phyloP scores from a whole-genome alignment of 2,113 vertebrate genomes.

The Seriola aureovittata region DNA sequence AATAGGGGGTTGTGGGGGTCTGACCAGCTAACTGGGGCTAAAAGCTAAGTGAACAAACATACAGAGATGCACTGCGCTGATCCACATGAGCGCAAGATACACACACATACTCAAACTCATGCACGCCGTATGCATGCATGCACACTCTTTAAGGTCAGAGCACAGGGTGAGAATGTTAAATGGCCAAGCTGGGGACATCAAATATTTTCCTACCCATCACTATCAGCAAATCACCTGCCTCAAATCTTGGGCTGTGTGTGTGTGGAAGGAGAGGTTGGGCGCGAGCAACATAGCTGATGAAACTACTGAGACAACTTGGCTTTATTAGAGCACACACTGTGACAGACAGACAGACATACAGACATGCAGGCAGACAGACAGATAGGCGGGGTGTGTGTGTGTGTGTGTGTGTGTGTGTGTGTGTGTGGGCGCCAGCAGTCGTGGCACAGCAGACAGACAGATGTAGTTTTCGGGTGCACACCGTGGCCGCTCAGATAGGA shows the following conservation, averaged over 20 bases:
- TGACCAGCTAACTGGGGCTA: conserved; percentile 76
- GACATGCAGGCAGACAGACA: conserved; percentile 33
- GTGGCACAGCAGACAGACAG: conserved; percentile 60
- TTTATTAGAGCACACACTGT: conserved; percentile 47
- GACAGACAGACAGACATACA: conserved; percentile 48
- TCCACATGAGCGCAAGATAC: conserved; percentile 38
- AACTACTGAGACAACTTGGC: conserved; percentile 39
- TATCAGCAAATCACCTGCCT: conserved; percentile 74
- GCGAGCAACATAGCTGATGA: conserved; percentile 52
- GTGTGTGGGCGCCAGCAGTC: conserved; percentile 60
- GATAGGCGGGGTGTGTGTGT: conserved; percentile 28
- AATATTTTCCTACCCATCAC: conserved; percentile 86
- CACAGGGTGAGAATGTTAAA: conserved; percentile 83
- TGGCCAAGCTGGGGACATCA: conserved; percentile 74
- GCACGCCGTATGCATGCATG: conserved; percentile 59
- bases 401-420: conserved; percentile 15
- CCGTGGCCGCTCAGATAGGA: conserved; percentile 53
- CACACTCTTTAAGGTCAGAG: conserved; percentile 83
- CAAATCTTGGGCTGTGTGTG: conserved; percentile 59
- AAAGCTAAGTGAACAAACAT: conserved; percentile 80
- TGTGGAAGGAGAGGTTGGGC: conserved; percentile 11
- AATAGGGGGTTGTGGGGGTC: conserved; percentile 45
- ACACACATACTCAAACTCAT: conserved; percentile 31
- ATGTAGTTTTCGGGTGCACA: conserved; percentile 49
- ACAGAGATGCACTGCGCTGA: conserved; percentile 49